phyloP scores from a whole-genome alignment of 2,797 vertebrate genomes.

The Chaenodraco wilsoni region DNA sequence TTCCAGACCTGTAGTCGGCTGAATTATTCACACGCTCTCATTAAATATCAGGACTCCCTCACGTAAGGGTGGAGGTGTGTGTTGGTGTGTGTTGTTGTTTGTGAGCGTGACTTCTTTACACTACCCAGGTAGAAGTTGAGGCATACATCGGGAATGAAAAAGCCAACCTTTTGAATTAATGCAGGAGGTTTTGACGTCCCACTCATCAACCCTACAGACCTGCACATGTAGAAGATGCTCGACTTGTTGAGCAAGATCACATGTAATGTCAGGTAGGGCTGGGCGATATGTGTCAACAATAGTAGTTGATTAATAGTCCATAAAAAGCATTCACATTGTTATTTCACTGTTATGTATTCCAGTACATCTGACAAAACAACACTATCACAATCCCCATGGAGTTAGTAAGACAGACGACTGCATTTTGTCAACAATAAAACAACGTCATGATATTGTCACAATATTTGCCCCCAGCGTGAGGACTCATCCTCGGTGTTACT shows the following conservation, averaged over 20 bases:
- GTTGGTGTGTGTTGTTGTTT: slow-evolving; percentile 31
- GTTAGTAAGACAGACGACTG: background rate
- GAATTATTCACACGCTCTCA: slow-evolving; percentile 81
- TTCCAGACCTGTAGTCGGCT: slow-evolving; percentile 63
- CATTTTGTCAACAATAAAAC: background rate
- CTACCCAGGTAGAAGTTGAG: slow-evolving; percentile 52
- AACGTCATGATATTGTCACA: background rate
- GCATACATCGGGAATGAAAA: slow-evolving; percentile 26
- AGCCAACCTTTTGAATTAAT: slow-evolving; percentile 19
- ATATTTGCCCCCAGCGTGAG: background rate
- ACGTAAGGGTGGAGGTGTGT: slow-evolving; percentile 29
- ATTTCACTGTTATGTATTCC: background rate
- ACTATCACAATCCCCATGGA: background rate
- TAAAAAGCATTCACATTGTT: background rate
- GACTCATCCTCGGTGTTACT: background rate
- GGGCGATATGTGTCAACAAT: background rate
- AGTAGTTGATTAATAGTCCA: too few relatives aligned
- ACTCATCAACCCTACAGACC: slow-evolving; percentile 28
- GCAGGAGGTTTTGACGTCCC: slow-evolving; percentile 36
- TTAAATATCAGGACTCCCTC: slow-evolving; percentile 71
- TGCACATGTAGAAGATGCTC: slow-evolving; percentile 11
- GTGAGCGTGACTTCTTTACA: slow-evolving; percentile 30
- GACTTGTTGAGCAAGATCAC: slow-evolving; percentile 36
- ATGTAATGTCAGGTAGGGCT: background rate
- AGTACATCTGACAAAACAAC: background rate